These are phyloP conservation scores for Mesaphorura yosii DNA, from an alignment of 1,140 invertebrate species.

Conservation along the genomic window DNA sequence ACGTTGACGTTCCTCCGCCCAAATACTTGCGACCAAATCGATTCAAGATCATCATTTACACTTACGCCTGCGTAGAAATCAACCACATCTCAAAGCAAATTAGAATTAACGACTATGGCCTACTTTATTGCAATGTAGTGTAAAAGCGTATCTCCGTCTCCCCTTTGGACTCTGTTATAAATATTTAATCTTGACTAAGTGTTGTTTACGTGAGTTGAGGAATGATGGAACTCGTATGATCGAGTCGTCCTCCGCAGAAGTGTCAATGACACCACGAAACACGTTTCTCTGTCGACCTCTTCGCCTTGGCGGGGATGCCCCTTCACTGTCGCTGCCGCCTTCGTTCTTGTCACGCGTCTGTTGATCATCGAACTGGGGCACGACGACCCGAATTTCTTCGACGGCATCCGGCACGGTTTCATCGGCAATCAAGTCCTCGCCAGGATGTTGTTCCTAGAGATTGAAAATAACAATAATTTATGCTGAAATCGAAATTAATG, in stretches of 20 bases:
- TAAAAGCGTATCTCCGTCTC: not conserved
- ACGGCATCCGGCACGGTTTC: not conserved
- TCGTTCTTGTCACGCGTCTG: not conserved
- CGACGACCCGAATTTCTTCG: not conserved
- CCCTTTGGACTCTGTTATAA: too few relatives aligned
- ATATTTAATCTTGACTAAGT: not conserved
- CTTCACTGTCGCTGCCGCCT: not conserved
- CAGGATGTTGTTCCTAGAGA: slow-evolving; percentile 17
- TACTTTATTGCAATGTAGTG: not conserved
- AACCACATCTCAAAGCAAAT: too few relatives aligned
- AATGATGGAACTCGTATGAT: too few relatives aligned
- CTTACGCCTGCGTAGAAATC: too few relatives aligned
- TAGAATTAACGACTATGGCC: too few relatives aligned
- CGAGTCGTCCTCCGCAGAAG: too few relatives aligned
- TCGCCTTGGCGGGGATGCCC: not conserved
- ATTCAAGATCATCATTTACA: too few relatives aligned
- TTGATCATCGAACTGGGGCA: not conserved
- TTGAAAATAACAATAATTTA: not conserved
- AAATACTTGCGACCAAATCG: not conserved
- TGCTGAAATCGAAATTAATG: not conserved
- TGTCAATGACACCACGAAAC: too few relatives aligned
- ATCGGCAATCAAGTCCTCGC: slow-evolving; percentile 15
- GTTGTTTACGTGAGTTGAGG: not conserved
- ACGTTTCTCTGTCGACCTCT: too few relatives aligned
- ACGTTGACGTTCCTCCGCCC: not conserved